Evolutionary conservation across 2,888 invertebrate species (phyloP).

Genomic region (Drosophila paracracens): DNA sequence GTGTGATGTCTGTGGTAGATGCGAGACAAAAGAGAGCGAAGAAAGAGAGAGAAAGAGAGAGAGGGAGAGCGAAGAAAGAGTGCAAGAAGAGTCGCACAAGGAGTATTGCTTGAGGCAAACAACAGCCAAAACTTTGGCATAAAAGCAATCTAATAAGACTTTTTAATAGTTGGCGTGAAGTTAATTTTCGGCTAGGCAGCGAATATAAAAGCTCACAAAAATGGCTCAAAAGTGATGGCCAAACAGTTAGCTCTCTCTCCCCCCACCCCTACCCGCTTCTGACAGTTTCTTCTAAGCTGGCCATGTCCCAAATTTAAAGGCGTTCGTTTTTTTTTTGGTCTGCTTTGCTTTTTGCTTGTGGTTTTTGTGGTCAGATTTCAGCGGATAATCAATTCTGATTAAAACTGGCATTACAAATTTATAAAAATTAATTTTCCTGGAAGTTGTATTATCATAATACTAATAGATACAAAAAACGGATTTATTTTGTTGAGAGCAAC

Average conservation of each 20-base stretch:
- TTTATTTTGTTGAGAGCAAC: not conserved
- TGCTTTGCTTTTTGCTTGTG: not conserved
- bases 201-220: constrained; percentile 53
- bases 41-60: not conserved
- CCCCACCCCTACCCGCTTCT: not conserved
- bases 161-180: constrained; percentile 74
- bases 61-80: not conserved
- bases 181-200: constrained; percentile 54
- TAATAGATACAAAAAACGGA: not conserved
- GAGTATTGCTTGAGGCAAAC: constrained; percentile 40
- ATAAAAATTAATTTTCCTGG: not conserved
- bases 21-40: constrained; percentile 4
- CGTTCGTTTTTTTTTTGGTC: not conserved
- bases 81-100: not conserved
- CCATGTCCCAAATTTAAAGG: constrained; percentile 1
- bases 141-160: constrained; percentile 80
- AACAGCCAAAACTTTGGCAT: constrained; percentile 62
- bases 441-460: no score
- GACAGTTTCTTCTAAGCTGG: not conserved
- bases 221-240: constrained; percentile 53
- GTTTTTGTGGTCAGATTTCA: constrained; percentile 10
- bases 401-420: not conserved
- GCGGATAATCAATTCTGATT: constrained; percentile 16
- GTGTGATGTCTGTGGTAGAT: constrained; percentile 72
- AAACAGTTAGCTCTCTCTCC: constrained; percentile 31